phyloP scores from a whole-genome alignment of 1,140 invertebrate genomes.

The Chironomus tepperi region DNA sequence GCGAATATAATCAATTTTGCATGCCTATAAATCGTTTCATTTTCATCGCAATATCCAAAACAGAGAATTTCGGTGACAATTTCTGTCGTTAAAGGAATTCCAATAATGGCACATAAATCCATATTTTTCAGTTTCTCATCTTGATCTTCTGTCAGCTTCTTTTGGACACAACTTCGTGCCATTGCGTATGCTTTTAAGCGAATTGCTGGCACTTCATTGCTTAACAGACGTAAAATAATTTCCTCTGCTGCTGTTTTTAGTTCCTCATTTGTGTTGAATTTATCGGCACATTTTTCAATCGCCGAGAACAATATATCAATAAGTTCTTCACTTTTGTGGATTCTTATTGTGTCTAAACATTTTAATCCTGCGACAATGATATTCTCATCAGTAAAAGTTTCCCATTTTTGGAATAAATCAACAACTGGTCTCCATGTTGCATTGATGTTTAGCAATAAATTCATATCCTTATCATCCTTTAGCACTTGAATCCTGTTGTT shows the following conservation, averaged over 20 bases:
- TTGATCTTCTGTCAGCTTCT: not conserved
- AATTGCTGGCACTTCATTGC: not conserved
- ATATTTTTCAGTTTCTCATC: not conserved
- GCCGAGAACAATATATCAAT: not conserved
- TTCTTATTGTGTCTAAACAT: not conserved
- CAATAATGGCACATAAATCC: not conserved
- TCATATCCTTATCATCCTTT: not conserved
- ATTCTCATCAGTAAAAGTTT: not conserved
- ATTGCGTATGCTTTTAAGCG: not conserved
- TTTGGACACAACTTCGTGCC: not conserved
- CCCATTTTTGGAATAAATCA: not conserved
- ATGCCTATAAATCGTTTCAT: not conserved
- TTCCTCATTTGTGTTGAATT: not conserved
- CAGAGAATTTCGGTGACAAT: slow-evolving; percentile 3
- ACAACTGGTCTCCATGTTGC: not conserved
- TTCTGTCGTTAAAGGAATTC: not conserved
- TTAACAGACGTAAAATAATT: not conserved
- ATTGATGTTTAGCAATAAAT: not conserved
- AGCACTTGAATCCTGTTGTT: not conserved
- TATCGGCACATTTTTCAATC: not conserved
- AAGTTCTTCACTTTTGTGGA: not conserved
- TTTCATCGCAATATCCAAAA: not conserved
- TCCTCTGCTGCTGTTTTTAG: not conserved
- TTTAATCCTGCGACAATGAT: not conserved
- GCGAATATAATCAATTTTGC: not conserved